Conservation (phyloP, 2,797 vertebrate species). For the Varecia variegata region DNA sequence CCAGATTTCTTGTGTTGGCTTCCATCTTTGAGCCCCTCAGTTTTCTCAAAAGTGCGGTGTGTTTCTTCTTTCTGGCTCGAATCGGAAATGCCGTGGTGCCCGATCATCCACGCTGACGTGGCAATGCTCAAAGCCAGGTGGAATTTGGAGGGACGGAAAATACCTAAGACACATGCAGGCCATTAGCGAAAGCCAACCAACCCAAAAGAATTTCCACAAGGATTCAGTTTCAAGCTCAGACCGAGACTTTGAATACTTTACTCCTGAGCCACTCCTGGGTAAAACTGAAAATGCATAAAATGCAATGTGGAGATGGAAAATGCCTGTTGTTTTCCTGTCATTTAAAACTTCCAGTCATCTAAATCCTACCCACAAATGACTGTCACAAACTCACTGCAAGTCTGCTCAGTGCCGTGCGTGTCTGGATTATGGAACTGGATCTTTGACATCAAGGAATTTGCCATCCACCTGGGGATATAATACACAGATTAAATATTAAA, state of each 20-base stretch:
- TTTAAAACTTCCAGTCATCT: too few species aligned
- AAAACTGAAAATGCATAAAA: neutral
- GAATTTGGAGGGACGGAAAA: neutral
- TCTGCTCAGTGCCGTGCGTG: neutral
- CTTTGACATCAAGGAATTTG: neutral
- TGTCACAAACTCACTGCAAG: rapidly evolving
- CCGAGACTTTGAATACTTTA: neutral
- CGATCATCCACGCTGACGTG: rapidly evolving
- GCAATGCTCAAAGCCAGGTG: neutral
- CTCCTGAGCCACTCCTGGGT: neutral
- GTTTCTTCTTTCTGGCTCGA: neutral
- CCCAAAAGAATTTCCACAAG: neutral
- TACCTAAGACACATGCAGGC: neutral
- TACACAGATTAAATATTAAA: neutral
- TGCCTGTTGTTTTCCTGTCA: neutral
- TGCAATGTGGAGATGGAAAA: neutral
- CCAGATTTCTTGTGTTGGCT: rapidly evolving
- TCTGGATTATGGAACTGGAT: neutral
- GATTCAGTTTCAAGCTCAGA: neutral
- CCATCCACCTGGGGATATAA: neutral
- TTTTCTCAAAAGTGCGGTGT: rapidly evolving
- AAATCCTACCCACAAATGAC: neutral
- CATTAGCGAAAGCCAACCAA: neutral
- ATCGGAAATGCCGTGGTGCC: neutral
- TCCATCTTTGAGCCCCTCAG: rapidly evolving